A percentile compares a stretch with the other conserved stretches of the same genome.
Conservation (phyloP, 2,113 vertebrate genomes). For the Cyrtonyx montezumae region DNA sequence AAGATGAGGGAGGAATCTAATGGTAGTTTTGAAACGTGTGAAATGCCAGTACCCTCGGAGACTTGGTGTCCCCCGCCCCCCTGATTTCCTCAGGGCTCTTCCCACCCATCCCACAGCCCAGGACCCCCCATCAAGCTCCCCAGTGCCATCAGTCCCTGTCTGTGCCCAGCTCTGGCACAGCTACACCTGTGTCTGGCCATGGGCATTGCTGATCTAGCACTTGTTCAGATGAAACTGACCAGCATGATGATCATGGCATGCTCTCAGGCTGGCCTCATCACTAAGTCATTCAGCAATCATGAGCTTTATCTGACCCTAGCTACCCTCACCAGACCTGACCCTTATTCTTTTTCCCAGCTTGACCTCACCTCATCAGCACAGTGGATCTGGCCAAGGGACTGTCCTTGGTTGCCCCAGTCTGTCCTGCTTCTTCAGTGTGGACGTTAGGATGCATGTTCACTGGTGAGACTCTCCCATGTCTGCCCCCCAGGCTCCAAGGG, state of each 20-base stretch:
- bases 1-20: neutral
- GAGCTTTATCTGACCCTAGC: neutral
- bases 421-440: neutral
- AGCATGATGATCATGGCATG: neutral
- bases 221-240: neutral
- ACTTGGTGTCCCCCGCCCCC: neutral
- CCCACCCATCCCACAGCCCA: neutral
- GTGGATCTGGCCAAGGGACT: rapidly evolving
- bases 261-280: rapidly evolving
- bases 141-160: neutral
- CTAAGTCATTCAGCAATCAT: rapidly evolving
- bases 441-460: neutral
- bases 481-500: neutral
- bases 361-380: neutral
- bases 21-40: neutral
- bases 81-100: neutral
- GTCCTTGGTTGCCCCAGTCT: rapidly evolving
- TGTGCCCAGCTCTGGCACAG: neutral
- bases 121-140: neutral
- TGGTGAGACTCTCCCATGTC: neutral
- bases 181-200: neutral
- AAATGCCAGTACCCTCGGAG: neutral
- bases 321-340: neutral
- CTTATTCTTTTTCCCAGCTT: rapidly evolving
- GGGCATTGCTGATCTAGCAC: neutral